Percentiles rank a stretch among this genome's conserved stretches.
phyloP scores from a whole-genome alignment of 2,888 invertebrate genomes.

The Osmoderma eremita region DNA sequence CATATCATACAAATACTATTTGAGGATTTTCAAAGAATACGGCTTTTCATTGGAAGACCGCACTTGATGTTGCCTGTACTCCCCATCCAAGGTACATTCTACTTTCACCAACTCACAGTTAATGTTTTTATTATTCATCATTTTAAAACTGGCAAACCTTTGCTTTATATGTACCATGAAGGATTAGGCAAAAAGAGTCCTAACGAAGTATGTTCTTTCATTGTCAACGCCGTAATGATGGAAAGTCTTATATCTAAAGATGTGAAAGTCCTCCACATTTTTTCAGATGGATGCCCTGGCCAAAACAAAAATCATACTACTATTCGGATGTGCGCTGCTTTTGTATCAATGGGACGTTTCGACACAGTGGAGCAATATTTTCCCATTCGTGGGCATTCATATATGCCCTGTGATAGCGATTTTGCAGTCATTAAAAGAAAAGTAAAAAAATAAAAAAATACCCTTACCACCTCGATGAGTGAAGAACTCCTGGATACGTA shows the following conservation, averaged over 20 bases:
- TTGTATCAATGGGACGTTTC: conserved; percentile 26
- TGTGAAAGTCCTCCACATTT: conserved; percentile 6
- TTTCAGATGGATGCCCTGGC: conserved; percentile 26
- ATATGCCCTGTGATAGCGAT: conserved; percentile 22
- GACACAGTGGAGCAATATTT: conserved; percentile 18
- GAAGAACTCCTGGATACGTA: too few species aligned
- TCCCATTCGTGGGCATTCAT: conserved; percentile 28
- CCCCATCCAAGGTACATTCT: conserved; percentile 54
- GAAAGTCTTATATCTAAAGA: not conserved
- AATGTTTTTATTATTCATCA: conserved; percentile 47
- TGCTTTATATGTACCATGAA: conserved; percentile 29
- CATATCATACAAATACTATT: too few species aligned
- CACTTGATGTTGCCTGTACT: conserved; percentile 42
- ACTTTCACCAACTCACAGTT: conserved; percentile 48
- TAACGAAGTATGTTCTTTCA: conserved; percentile 25
- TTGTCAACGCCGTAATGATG: conserved; percentile 16
- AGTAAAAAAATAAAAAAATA: not conserved
- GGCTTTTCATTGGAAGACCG: too few species aligned
- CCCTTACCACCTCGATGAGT: too few species aligned
- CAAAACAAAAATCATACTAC: conserved; percentile 34
- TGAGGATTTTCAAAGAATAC: too few species aligned
- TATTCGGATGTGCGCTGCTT: conserved; percentile 20
- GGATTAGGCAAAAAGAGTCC: conserved; percentile 27
- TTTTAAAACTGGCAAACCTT: conserved; percentile 35
- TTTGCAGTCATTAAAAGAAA: conserved; percentile 16